These are phyloP conservation scores for Saguinus imperator DNA, from an alignment of 2,113 vertebrate species.

Conservation along the genomic window DNA sequence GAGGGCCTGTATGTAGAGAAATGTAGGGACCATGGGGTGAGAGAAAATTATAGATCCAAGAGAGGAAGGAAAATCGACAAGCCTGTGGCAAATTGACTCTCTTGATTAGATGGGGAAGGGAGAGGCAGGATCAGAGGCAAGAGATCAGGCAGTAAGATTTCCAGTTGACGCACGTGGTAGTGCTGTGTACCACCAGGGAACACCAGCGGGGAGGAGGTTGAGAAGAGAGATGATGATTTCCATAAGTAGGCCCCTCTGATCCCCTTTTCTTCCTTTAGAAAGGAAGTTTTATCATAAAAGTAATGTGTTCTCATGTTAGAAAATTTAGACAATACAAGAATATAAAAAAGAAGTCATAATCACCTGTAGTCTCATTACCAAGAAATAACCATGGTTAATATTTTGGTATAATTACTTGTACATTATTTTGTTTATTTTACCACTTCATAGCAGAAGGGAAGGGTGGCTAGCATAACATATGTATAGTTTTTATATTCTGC, in stretches of 20 bases:
- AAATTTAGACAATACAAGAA: background rate
- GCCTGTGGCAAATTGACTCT: background rate
- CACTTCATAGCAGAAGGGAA: background rate
- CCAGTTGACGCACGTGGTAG: rapidly evolving
- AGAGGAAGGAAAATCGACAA: background rate
- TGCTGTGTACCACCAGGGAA: no score
- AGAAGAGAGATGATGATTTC: background rate
- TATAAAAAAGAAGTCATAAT: background rate
- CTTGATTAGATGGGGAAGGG: background rate
- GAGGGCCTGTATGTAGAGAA: background rate
- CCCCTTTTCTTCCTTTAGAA: background rate
- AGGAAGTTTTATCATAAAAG: background rate
- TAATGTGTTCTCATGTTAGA: background rate
- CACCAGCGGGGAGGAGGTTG: rapidly evolving
- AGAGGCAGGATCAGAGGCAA: background rate
- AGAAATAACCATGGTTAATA: background rate
- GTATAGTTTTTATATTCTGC: background rate
- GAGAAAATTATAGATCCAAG: background rate
- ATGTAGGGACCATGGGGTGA: background rate
- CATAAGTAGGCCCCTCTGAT: background rate
- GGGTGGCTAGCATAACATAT: background rate
- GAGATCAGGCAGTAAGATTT: background rate
- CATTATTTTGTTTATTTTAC: background rate
- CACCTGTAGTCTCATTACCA: no score
- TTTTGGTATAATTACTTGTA: background rate